Evolutionary conservation across 2,113 vertebrate species (phyloP).

Genomic region (Pomatostomus ruficeps): DNA sequence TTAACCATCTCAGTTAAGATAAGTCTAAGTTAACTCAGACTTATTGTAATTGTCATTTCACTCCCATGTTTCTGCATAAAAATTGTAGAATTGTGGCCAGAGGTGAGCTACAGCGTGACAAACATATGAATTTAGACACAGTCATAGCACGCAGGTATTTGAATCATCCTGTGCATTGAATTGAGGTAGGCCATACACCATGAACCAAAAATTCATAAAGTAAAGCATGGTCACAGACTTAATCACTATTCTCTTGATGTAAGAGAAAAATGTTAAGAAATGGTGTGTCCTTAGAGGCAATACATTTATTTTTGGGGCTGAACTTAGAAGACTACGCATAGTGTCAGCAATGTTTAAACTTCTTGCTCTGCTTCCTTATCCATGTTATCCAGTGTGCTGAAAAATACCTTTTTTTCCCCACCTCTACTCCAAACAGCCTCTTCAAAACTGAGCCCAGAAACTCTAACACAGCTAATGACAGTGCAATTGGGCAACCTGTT

Average conservation of each 20-base stretch:
- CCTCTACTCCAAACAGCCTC: background rate
- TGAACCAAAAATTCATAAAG: background rate
- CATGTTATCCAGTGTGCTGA: background rate
- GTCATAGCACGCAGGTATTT: background rate
- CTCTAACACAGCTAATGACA: background rate
- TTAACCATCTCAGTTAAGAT: background rate
- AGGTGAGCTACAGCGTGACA: background rate
- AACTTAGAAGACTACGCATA: background rate
- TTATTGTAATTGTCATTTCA: background rate
- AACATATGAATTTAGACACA: background rate
- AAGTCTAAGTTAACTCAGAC: background rate
- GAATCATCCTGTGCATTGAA: background rate
- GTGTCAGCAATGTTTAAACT: background rate
- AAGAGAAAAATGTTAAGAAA: background rate
- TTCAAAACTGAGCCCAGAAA: background rate
- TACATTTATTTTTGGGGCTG: background rate
- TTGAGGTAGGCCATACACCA: background rate
- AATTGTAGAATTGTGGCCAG: background rate
- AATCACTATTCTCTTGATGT: background rate
- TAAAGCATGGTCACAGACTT: background rate
- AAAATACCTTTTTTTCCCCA: background rate
- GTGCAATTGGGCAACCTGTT: background rate
- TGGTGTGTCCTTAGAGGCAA: background rate
- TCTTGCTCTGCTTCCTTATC: background rate
- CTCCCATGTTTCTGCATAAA: background rate